A percentile compares a stretch with the other conserved stretches of the same genome.
Conservation (phyloP, 2,888 invertebrate species). For the Drosophila cracens region DNA sequence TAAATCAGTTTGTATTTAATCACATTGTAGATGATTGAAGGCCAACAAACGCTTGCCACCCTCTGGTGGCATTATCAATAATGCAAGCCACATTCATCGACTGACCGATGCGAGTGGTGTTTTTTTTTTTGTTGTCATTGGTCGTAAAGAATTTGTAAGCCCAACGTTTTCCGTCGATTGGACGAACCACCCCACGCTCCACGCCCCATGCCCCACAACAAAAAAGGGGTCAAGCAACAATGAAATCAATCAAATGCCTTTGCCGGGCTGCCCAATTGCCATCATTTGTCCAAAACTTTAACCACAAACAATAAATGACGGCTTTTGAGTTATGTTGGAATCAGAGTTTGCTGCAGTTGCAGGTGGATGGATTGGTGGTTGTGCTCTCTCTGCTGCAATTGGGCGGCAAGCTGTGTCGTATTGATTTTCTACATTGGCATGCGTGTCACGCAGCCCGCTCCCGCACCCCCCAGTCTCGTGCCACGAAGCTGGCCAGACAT, state of each 20-base stretch:
- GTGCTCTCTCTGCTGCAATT: slow-evolving; percentile 27
- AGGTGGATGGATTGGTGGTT: background rate
- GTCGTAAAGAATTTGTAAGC: background rate
- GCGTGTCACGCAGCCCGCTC: slow-evolving; percentile 53
- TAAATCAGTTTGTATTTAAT: slow-evolving; percentile 12
- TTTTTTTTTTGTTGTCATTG: background rate
- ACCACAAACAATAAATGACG: background rate
- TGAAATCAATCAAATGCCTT: slow-evolving; percentile 35
- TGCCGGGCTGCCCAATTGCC: slow-evolving; percentile 18
- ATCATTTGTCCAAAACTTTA: slow-evolving; percentile 1
- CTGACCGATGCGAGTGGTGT: background rate
- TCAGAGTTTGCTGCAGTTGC: background rate
- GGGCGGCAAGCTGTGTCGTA: slow-evolving; percentile 31
- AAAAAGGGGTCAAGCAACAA: slow-evolving; percentile 1
- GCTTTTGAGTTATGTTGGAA: background rate
- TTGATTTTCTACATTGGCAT: slow-evolving; percentile 58
- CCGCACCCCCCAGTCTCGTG: background rate
- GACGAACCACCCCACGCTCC: no score
- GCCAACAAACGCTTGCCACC: background rate
- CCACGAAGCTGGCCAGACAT: slow-evolving; percentile 9
- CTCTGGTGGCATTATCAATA: slow-evolving; percentile 6
- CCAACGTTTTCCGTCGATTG: background rate
- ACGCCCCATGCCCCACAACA: background rate
- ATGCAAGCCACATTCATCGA: slow-evolving; percentile 8
- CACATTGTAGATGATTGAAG: background rate